Evolutionary conservation across 2,113 vertebrate genomes (phyloP).

Genomic region (Erythrolamprus reginae): DNA sequence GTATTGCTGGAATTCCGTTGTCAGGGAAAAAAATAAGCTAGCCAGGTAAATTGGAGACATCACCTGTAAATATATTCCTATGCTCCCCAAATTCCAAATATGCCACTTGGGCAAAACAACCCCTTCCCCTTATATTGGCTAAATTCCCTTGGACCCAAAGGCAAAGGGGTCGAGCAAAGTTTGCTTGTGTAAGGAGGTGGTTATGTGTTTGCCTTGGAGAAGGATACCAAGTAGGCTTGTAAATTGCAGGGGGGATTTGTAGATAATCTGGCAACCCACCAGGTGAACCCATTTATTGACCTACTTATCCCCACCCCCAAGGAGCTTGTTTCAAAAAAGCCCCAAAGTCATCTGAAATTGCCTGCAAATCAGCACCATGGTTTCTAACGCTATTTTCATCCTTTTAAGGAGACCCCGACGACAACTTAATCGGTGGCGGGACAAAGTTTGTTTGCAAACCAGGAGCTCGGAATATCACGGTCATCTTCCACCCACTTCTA

Average conservation of each 20-base stretch:
- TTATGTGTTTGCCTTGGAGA: background rate
- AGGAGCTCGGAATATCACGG: constrained; percentile 92
- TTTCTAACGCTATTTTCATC: constrained; percentile 17
- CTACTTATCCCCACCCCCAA: background rate
- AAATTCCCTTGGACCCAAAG: background rate
- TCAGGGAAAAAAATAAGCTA: background rate
- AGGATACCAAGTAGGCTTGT: background rate
- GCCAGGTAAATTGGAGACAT: background rate
- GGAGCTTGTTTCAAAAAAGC: background rate
- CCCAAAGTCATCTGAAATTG: background rate
- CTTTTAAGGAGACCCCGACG: constrained; percentile 87
- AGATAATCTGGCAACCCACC: background rate
- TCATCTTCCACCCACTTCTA: constrained; percentile 95
- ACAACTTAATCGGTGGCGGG: constrained; percentile 95
- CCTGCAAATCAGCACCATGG: background rate
- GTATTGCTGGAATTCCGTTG: background rate
- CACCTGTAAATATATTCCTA: background rate
- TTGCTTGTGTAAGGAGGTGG: background rate
- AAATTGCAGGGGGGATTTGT: too few species aligned
- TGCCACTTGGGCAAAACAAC: background rate
- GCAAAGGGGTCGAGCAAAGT: background rate
- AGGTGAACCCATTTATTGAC: background rate
- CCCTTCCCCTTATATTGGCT: background rate
- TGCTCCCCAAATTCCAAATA: background rate
- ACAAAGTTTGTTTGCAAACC: constrained; percentile 98